A percentile compares a stretch with the other conserved stretches of the same genome.
These are phyloP conservation scores for Dendroctonus valens DNA, from an alignment of 1,140 invertebrate genomes.

Conservation along the genomic window DNA sequence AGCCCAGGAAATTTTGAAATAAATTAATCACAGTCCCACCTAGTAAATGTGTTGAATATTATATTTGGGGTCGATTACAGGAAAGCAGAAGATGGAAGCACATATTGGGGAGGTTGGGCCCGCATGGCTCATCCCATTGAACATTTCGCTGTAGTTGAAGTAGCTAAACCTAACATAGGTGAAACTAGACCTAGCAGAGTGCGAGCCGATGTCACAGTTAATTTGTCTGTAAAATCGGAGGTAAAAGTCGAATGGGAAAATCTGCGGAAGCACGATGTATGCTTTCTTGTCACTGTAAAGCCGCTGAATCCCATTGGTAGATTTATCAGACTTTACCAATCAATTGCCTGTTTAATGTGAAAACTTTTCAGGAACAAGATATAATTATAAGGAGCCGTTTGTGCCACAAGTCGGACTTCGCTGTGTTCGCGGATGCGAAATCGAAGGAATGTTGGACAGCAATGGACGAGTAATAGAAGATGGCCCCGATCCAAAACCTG, in stretches of 20 bases:
- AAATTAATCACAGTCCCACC: neutral
- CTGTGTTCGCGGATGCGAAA: constrained; percentile 95
- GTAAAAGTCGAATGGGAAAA: constrained; percentile 98
- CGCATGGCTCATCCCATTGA: constrained; percentile 96
- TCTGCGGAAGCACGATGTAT: constrained; percentile 95
- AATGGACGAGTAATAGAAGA: constrained; percentile 97
- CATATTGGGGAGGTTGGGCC: constrained; percentile 96
- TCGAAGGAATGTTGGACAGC: constrained; percentile 97
- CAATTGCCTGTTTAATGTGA: neutral
- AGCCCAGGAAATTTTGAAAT: too few relatives aligned
- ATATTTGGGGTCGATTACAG: constrained; percentile 41
- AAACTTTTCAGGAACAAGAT: constrained; percentile 65
- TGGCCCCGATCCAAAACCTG: constrained; percentile 84
- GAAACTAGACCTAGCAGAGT: constrained; percentile 94
- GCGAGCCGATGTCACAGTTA: constrained; percentile 90
- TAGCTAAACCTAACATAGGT: constrained; percentile 84
- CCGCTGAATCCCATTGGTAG: constrained; percentile 79
- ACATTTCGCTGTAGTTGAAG: constrained; percentile 93
- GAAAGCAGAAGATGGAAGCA: constrained; percentile 81
- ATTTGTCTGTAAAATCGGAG: constrained; percentile 83
- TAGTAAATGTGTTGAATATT: too few relatives aligned
- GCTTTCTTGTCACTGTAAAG: constrained; percentile 90
- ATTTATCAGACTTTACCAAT: constrained; percentile 13
- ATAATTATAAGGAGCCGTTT: constrained; percentile 79
- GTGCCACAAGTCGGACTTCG: constrained; percentile 87